Evolutionary conservation across 2,797 vertebrate species (phyloP), one percentile per base, ranked within the genome.

Genomic region (Sphenodon punctatus): DNA sequence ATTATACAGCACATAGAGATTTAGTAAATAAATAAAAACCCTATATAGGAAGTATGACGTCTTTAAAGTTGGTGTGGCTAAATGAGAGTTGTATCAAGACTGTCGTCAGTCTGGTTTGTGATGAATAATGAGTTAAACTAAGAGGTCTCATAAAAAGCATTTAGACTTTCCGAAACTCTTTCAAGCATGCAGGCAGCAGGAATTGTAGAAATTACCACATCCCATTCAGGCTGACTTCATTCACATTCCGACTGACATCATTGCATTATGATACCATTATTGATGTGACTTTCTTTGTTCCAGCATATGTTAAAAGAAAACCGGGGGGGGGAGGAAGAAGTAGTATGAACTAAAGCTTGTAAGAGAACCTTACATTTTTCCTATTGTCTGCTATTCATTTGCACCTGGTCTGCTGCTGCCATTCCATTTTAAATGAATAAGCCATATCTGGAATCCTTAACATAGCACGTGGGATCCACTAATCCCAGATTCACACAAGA

Each of bases 161-260:
- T 7, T 61, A 71, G 90, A 43, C 39, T 72, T 86, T 89, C 92
- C 87, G 84, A 49, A 91, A 89, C 59, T 68, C 25, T 75, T 89
- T 66, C 42, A 86, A 81, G 87, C 17, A 69, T 67, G 53, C 82
- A 89, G 84, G 49, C 41, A 84, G 65, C 58, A 88, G 70, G 70
- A 87, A 61, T 48, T 58, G 32, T 14, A 17, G 42, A 45, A 82
- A 83, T 82, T 71, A 2, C 49, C 78, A 10, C 65, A 51, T 6
- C 48, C 70, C 61, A 12, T 67, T 76, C 65, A 77, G 53, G 5
- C 66, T 67, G 5, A 75, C 69, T 32, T 30, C 25, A 20, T 3
- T 45, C n/a, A n/a, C 61, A 12, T 67, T 76, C 65, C 77, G 53
- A 5, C 66, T 67, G 5, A 75, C 69, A 32, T 30, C 25, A 20